Evolutionary conservation across 2,113 vertebrate species (phyloP), one percentile per base, ranked within the genome.

Genomic region (Nothobranchius furzeri): DNA sequence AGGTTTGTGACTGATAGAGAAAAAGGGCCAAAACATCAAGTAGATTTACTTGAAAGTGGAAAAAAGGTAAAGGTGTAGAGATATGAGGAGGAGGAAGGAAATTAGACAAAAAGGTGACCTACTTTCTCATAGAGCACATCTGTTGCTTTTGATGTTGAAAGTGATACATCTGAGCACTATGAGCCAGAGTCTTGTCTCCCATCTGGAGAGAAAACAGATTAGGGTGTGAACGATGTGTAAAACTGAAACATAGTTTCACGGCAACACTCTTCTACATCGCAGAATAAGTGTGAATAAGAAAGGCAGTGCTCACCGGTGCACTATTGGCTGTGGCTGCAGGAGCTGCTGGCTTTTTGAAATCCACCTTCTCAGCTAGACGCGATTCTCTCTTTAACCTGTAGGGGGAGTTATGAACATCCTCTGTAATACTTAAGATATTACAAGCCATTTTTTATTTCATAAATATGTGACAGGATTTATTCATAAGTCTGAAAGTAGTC

Each of bases 71-170:
- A 20, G 20, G 46, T 2, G 1, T 37, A 0, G 15, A 10, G 5
- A 12, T 6, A n/a, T 20, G 54, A 3, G 8, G 1, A 15, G 15
- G 7, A 9, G 17, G 7, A n/a, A 12, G 36, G 25, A 40, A 14
- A 49, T 4, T 37, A 24, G 0, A 7, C 2, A 40, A 14, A 60
- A 14, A 11, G 17, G 15, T 72, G 20, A 81, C 95, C 80, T 83
- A 99, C 97, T 93, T 96, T 75, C 83, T 87, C 89, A 97, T 86
- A 35, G 96, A 96, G 40, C 96, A 88, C 95, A 99, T 97, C 91
- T 99, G 97, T 84, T 99, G 97, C 61, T 98, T 95, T 86, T 98
- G 97, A 79, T 98, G 97, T 73, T 99, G 97, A 84, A 97, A 99
- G 88, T 99, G 97, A 79, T 94, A 99, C 96, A 99, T 96, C 82